These are phyloP conservation scores for Cacatua alba DNA, from an alignment of 2,113 vertebrate genomes.

Conservation along the genomic window DNA sequence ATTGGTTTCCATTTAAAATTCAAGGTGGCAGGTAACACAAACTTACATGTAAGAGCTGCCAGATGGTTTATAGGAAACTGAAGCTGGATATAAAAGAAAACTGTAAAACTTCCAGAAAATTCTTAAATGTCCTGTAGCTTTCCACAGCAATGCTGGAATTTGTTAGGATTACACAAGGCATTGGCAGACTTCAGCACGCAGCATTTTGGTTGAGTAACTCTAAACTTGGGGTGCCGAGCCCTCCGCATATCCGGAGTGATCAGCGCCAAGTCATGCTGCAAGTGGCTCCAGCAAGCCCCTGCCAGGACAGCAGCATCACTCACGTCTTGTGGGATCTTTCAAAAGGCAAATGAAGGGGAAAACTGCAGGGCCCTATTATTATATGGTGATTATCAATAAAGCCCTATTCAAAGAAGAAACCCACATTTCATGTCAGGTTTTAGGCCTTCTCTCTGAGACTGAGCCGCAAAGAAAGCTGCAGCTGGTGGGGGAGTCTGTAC, in stretches of 20 bases:
- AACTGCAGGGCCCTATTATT: background rate
- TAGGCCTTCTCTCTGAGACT: background rate
- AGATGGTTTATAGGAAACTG: background rate
- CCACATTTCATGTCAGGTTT: background rate
- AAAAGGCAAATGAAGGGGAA: background rate
- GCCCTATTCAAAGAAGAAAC: background rate
- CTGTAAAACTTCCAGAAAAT: background rate
- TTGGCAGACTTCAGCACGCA: background rate
- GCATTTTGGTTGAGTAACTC: background rate
- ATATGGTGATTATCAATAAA: accelerated
- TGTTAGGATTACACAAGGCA: background rate
- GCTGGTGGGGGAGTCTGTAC: background rate
- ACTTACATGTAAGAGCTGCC: background rate
- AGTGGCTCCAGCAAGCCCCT: background rate
- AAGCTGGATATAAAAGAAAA: background rate
- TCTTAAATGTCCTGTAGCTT: background rate
- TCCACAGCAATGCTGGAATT: background rate
- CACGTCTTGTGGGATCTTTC: background rate
- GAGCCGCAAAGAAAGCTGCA: background rate
- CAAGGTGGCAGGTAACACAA: background rate
- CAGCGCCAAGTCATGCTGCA: background rate
- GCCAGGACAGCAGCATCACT: accelerated
- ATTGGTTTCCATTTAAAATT: background rate
- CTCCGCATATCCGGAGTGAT: accelerated
- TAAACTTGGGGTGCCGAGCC: background rate